Conservation (phyloP, 2,113 vertebrate species). For the Eudyptes chrysolophus region DNA sequence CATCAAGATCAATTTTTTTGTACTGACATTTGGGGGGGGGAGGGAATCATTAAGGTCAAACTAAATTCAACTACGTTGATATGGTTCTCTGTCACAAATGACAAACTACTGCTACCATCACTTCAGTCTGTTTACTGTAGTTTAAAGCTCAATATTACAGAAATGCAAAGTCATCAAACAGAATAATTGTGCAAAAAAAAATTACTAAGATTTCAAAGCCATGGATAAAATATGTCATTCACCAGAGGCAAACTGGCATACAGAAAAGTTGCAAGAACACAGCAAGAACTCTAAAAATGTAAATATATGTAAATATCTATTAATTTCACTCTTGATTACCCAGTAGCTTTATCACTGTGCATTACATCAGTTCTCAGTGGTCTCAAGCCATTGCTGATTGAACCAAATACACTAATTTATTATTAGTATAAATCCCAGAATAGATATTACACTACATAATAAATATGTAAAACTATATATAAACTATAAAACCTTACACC, state of each 20-base stretch:
- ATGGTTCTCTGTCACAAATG: background rate
- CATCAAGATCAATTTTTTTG: background rate
- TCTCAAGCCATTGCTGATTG: background rate
- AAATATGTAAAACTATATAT: too few species aligned
- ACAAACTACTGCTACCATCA: background rate
- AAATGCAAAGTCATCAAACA: background rate
- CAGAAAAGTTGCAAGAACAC: background rate
- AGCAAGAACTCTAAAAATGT: background rate
- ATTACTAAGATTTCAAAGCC: background rate
- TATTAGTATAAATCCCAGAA: background rate
- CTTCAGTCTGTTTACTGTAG: background rate
- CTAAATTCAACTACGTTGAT: background rate
- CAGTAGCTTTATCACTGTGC: background rate
- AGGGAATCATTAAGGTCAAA: background rate
- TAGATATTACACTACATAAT: background rate
- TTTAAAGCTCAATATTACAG: background rate
- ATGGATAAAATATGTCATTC: background rate
- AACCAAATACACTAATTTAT: background rate
- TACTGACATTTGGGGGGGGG: background rate
- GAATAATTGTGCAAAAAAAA: background rate
- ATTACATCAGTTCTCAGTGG: constrained; percentile 8
- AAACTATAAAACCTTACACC: background rate
- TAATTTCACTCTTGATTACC: constrained; percentile 17
- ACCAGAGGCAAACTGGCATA: background rate
- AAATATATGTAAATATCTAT: background rate